These are phyloP conservation scores for Australoheros scitulus DNA, from an alignment of 2,113 vertebrate genomes.

Conservation along the genomic window DNA sequence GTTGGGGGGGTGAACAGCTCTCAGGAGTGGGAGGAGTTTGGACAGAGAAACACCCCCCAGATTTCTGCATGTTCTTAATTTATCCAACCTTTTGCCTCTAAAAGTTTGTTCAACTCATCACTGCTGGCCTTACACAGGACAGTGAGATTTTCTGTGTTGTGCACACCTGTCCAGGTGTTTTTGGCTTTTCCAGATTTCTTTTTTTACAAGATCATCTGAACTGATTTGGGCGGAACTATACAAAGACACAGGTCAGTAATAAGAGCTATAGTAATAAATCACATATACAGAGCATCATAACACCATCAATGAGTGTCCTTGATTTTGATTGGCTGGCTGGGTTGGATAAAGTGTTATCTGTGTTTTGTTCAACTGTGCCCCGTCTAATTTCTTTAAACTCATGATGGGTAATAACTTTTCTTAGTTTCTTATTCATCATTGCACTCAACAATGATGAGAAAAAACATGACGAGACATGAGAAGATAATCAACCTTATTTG, in stretches of 20 bases:
- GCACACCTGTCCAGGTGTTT: not conserved
- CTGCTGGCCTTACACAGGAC: not conserved
- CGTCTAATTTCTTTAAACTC: not conserved
- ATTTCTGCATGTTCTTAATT: slow-evolving; percentile 14
- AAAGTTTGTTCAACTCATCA: not conserved
- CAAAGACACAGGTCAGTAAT: not conserved
- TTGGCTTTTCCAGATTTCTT: not conserved
- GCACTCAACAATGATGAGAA: not conserved
- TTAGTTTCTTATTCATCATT: not conserved
- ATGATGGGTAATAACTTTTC: not conserved
- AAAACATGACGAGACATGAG: not conserved
- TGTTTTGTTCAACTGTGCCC: not conserved
- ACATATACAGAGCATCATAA: too few relatives aligned
- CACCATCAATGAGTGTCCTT: not conserved
- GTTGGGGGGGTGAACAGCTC: slow-evolving; percentile 27
- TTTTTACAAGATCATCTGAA: not conserved
- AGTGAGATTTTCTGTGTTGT: not conserved
- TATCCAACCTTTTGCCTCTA: not conserved
- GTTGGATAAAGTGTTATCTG: not conserved
- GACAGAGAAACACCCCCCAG: not conserved
- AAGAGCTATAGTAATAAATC: too few relatives aligned
- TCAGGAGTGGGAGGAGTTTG: slow-evolving; percentile 32
- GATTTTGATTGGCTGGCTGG: not conserved
- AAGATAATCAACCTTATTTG: not conserved
- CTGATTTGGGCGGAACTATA: too few relatives aligned